phyloP scores from a whole-genome alignment of 2,888 invertebrate genomes.

The Lottia gigantea region DNA sequence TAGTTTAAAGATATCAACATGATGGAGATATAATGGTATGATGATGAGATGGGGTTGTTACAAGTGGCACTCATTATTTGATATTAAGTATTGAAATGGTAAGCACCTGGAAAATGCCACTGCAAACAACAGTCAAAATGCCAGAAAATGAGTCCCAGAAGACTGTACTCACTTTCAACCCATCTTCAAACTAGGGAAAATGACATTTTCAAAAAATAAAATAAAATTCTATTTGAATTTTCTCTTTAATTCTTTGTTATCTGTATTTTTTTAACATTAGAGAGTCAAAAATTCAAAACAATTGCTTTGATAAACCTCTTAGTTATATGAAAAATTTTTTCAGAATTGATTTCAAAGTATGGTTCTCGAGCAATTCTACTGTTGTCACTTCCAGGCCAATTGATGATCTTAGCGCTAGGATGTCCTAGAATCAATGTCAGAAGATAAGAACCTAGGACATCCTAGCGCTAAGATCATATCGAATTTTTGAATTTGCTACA shows the following conservation, averaged over 20 bases:
- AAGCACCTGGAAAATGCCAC: slow-evolving; percentile 4
- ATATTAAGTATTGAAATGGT: neutral
- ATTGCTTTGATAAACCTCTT: too few species aligned
- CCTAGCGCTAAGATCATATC: too few species aligned
- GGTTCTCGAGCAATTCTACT: too few species aligned
- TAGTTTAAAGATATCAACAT: neutral
- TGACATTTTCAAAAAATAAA: neutral
- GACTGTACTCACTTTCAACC: neutral
- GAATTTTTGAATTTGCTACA: too few species aligned
- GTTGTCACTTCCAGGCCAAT: too few species aligned
- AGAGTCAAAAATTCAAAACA: too few species aligned
- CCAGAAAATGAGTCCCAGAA: slow-evolving; percentile 9
- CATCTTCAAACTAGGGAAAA: neutral
- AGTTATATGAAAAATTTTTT: too few species aligned
- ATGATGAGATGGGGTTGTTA: neutral
- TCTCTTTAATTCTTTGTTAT: neutral
- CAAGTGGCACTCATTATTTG: neutral
- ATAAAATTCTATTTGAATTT: neutral
- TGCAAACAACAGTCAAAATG: neutral
- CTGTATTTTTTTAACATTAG: too few species aligned
- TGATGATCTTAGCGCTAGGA: too few species aligned
- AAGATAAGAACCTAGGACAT: too few species aligned
- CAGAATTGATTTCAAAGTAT: too few species aligned
- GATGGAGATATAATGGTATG: neutral
- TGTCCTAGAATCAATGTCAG: too few species aligned